A percentile compares a stretch with the other conserved stretches of the same genome.
These are phyloP conservation scores for Paradoxurus hermaphroditus DNA, from an alignment of 2,113 vertebrate genomes.

Conservation along the genomic window DNA sequence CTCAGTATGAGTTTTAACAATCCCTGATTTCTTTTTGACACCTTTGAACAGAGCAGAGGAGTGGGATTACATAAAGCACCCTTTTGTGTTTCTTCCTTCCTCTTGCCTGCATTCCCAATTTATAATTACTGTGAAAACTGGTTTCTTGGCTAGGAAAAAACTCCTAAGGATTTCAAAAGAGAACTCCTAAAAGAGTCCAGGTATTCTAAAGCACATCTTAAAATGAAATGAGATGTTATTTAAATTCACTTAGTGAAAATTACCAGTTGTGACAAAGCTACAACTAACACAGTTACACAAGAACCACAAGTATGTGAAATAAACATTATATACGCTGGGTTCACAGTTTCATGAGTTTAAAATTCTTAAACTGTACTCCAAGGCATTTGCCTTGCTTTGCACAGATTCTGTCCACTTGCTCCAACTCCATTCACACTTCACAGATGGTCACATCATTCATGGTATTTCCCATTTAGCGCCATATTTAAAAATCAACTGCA, in stretches of 20 bases:
- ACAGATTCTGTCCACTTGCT: slow-evolving; percentile 70
- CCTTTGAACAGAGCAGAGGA: slow-evolving; percentile 56
- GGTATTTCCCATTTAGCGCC: slow-evolving; percentile 67
- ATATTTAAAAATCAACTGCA: slow-evolving; percentile 69
- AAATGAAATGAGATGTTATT: slow-evolving; percentile 56
- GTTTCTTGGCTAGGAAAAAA: slow-evolving; percentile 59
- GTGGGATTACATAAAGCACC: slow-evolving; percentile 65
- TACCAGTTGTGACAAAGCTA: slow-evolving; percentile 36
- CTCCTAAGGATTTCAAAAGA: slow-evolving; percentile 68
- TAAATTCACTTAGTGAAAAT: slow-evolving; percentile 62
- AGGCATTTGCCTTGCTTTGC: slow-evolving; percentile 53
- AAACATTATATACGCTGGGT: slow-evolving; percentile 24
- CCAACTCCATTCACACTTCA: slow-evolving; percentile 73
- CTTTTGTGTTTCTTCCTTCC: slow-evolving; percentile 58
- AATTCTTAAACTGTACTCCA: slow-evolving; percentile 50
- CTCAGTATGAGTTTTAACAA: slow-evolving; percentile 46
- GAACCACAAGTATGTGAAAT: slow-evolving; percentile 26
- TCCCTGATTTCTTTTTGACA: slow-evolving; percentile 61
- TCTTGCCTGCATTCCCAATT: slow-evolving; percentile 66
- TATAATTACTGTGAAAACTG: slow-evolving; percentile 76
- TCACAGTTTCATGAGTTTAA: slow-evolving; percentile 42
- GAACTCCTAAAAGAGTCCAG: slow-evolving; percentile 56
- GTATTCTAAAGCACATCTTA: slow-evolving; percentile 45
- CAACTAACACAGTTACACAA: neutral
- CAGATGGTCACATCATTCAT: slow-evolving; percentile 73